Base-by-base conservation (phyloP, 2,797 vertebrate genomes). In the Megaceryle alcyon region DNA sequence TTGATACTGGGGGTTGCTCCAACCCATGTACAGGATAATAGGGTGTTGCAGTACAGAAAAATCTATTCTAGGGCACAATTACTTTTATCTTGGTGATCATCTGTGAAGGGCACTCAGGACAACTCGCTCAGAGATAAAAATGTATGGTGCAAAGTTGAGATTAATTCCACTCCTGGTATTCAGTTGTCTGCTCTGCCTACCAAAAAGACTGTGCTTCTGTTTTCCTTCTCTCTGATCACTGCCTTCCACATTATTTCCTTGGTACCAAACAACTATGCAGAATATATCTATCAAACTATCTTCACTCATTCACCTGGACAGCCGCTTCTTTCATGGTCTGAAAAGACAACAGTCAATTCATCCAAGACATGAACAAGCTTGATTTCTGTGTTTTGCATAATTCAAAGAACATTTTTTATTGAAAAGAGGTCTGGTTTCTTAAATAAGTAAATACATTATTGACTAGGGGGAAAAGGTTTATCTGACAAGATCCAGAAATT, bases 231-330 rank as follows among this genome's bases (percentile, higher is more conserved):
- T 57, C 31, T 41, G 16, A 56, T 41, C 29, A 29, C 20, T 31
- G 35, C 26, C 25, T 41, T 15, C 57, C 49, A 48, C 4, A 7
- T 64, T 56, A 46, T 21, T 8, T 33, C 15, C 39, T 33, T 41
- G 33, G 9, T 48, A 63, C 7, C 4, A 0, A 64, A 48, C 0
- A 1, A 13, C 20, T 41, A 31, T 5, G 13, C 9, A 49, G 66
- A 48, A 41, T 79, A 64, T 57, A 59, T 87, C 25, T 11, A 25
- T 49, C 29, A 43, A 35, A 48, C 20, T 41, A 14, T 70, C 39
- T 53, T 71, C 48, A 25, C 18, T 54, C 41, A 11, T 26, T n/a
- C 8, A 63, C 23, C 41, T 39, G 25, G 64, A 33, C 22, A 63
- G 11, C 11, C 48, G 33, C 29, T 48, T 49, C 20, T 79, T 63